Evolutionary conservation across 2,888 invertebrate genomes (phyloP).

Genomic region (Lottia gigantea): DNA sequence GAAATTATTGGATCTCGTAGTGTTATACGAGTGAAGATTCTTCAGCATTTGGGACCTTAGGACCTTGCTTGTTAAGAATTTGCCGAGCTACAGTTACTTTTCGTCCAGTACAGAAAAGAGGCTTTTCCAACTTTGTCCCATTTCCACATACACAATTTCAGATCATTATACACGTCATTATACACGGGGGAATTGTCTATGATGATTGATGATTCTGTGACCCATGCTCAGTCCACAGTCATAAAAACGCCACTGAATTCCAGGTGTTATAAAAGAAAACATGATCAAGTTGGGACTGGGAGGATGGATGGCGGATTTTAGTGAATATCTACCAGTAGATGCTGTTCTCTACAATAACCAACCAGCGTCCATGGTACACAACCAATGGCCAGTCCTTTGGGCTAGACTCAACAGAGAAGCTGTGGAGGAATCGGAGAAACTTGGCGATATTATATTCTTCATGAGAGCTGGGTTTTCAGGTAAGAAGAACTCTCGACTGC

Average conservation of each 20-base stretch:
- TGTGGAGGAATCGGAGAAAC: slow-evolving; percentile 49
- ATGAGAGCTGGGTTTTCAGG: slow-evolving; percentile 58
- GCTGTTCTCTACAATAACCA: slow-evolving; percentile 39
- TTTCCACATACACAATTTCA: too few species aligned
- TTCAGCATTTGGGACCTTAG: too few species aligned
- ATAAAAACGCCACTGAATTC: not conserved
- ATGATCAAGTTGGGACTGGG: slow-evolving; percentile 57
- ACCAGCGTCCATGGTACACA: slow-evolving; percentile 46
- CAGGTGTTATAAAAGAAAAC: slow-evolving; percentile 48
- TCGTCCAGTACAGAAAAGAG: too few species aligned
- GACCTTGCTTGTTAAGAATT: too few species aligned
- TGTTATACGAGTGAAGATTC: too few species aligned
- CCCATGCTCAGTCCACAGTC: too few species aligned
- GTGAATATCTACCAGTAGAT: slow-evolving; percentile 58
- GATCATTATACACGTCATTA: too few species aligned
- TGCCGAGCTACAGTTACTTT: too few species aligned
- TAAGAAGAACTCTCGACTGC: slow-evolving; percentile 15
- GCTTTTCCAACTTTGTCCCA: too few species aligned
- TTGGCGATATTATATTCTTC: slow-evolving; percentile 58
- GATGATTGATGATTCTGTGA: too few species aligned
- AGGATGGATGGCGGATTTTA: slow-evolving; percentile 66
- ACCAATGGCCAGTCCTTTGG: slow-evolving; percentile 59
- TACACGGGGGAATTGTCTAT: too few species aligned
- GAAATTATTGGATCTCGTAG: too few species aligned
- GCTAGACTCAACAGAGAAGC: slow-evolving; percentile 56